Evolutionary conservation across 2,888 invertebrate species (phyloP).

Genomic region (Archaeoteleia sp.): DNA sequence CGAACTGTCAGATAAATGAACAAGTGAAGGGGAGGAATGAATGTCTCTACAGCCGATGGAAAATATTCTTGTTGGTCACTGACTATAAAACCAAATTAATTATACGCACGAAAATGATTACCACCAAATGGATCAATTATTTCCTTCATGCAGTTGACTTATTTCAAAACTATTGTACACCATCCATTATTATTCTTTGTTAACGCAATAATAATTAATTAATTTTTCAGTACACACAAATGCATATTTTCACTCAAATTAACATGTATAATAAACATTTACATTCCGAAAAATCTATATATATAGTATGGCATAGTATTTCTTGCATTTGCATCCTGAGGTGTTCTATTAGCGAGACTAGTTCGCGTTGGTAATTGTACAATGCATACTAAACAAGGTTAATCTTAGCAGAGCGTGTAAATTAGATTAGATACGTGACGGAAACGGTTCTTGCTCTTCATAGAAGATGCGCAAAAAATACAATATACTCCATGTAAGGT

Average conservation of each 20-base stretch:
- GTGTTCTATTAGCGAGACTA: conserved; percentile 45
- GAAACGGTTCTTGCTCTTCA: conserved; percentile 35
- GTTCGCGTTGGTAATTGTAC: conserved; percentile 48
- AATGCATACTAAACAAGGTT: conserved; percentile 54
- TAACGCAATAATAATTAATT: too few species aligned
- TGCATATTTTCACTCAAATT: too few species aligned
- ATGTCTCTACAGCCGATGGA: conserved; percentile 35
- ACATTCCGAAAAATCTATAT: too few species aligned
- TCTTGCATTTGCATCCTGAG: conserved; percentile 42
- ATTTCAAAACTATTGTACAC: too few species aligned
- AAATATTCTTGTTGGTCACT: conserved; percentile 30
- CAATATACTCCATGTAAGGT: conserved; percentile 16
- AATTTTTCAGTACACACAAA: too few species aligned
- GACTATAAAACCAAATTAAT: conserved; percentile 35
- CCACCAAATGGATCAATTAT: too few species aligned
- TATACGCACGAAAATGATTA: conserved; percentile 31
- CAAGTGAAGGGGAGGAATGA: conserved; percentile 48
- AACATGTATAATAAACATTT: too few species aligned
- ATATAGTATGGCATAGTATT: too few species aligned
- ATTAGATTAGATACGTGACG: conserved; percentile 55
- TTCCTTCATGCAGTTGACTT: too few species aligned
- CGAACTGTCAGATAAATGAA: conserved; percentile 47
- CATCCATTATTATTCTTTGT: too few species aligned
- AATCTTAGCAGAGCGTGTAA: conserved; percentile 54
- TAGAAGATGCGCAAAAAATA: conserved; percentile 26